These are phyloP conservation scores for Apogon hyalosoma DNA, from an alignment of 2,797 vertebrate genomes.

Conservation along the genomic window DNA sequence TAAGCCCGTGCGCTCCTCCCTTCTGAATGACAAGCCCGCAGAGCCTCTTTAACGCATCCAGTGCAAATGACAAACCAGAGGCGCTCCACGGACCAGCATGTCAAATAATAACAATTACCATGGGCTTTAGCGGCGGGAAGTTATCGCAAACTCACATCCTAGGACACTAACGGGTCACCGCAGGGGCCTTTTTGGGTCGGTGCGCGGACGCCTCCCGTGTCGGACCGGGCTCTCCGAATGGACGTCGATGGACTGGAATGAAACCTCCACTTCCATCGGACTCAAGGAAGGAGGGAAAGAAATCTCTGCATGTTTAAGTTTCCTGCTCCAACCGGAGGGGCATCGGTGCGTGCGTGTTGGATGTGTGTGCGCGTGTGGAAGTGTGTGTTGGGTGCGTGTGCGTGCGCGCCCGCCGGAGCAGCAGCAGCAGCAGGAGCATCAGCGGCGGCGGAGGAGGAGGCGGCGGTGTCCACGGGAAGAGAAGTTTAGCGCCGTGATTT, in stretches of 20 bases:
- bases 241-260: slow-evolving; percentile 76
- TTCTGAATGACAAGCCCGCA: slow-evolving; percentile 65
- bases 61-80: slow-evolving; percentile 78
- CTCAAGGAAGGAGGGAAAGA: slow-evolving; percentile 56
- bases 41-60: slow-evolving; percentile 76
- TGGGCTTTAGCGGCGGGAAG: slow-evolving; percentile 54
- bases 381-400: slow-evolving; percentile 63
- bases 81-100: slow-evolving; percentile 65
- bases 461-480: slow-evolving; percentile 46
- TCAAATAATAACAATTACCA: slow-evolving; percentile 50
- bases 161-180: slow-evolving; percentile 24
- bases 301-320: slow-evolving; percentile 70
- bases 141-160: slow-evolving; percentile 24
- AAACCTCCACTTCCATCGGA: slow-evolving; percentile 62
- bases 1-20: slow-evolving; percentile 75
- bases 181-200: not conserved
- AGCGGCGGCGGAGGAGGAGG: slow-evolving; percentile 3
- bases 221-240: slow-evolving; percentile 56
- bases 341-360: slow-evolving; percentile 61
- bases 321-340: slow-evolving; percentile 57
- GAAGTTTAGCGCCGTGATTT: slow-evolving; percentile 76
- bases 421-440: slow-evolving; percentile 15
- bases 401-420: slow-evolving; percentile 55
- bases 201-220: slow-evolving; percentile 26
- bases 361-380: slow-evolving; percentile 59